Percentiles rank a stretch among this genome's conserved stretches.
Conservation (phyloP, 2,797 vertebrate genomes). For the Spinus pinus region DNA sequence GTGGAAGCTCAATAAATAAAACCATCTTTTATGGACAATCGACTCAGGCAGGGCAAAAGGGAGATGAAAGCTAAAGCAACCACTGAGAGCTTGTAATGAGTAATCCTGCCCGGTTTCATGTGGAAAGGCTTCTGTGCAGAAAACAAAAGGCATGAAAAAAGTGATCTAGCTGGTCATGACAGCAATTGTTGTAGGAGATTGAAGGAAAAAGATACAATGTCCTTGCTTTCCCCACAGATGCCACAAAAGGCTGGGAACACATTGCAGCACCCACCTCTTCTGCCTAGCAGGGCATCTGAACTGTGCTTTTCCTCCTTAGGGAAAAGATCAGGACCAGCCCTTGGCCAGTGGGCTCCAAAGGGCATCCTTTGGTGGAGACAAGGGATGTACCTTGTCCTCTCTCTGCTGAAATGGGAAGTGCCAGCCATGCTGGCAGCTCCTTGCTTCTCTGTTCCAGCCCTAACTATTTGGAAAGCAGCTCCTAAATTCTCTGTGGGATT, state of each 20-base stretch:
- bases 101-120: background rate
- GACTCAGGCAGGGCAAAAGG: background rate
- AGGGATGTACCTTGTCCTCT: background rate
- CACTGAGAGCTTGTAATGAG: fast-evolving
- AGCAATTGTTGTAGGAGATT: background rate
- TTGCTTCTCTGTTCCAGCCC: background rate
- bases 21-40: background rate
- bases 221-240: background rate
- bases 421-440: background rate
- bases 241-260: background rate
- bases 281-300: background rate
- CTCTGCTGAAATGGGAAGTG: background rate
- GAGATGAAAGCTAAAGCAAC: background rate
- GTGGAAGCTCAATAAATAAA: background rate
- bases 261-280: background rate
- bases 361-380: background rate
- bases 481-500: background rate
- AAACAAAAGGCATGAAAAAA: background rate
- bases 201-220: background rate
- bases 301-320: background rate
- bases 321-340: background rate
- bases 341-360: background rate
- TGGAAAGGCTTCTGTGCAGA: background rate
- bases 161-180: background rate
- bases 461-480: background rate